Evolutionary conservation across 1,140 invertebrate species (phyloP).

Genomic region (Mylabris phalerata): DNA sequence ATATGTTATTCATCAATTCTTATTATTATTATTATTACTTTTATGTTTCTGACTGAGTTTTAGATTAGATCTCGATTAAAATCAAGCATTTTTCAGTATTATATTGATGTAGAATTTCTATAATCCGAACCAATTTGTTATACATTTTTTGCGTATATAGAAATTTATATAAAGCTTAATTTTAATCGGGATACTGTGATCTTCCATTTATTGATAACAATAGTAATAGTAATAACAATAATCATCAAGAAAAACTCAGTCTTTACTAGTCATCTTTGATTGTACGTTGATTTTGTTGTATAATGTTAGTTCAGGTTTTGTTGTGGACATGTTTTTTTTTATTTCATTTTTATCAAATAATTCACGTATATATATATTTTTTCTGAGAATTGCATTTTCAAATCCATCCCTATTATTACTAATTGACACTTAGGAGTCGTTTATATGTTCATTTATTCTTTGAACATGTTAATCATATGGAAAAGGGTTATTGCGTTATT

Average conservation of each 20-base stretch:
- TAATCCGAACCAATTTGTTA: too few relatives aligned
- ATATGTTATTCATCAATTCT: constrained; percentile 1
- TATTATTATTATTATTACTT: too few relatives aligned
- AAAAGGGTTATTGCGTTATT: constrained; percentile 29
- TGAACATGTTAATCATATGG: constrained; percentile 19
- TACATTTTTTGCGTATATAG: too few relatives aligned
- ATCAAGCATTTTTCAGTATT: constrained; percentile 24
- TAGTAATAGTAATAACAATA: too few relatives aligned
- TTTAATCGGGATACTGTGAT: constrained; percentile 23
- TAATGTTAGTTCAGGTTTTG: constrained; percentile 13
- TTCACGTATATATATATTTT: too few relatives aligned
- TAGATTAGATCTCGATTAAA: constrained; percentile 16
- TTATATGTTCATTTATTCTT: too few relatives aligned
- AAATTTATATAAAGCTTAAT: background rate
- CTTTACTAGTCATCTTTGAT: constrained; percentile 40
- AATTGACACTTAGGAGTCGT: too few relatives aligned
- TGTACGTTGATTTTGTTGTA: constrained; percentile 34
- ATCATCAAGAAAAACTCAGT: constrained; percentile 26
- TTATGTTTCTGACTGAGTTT: constrained; percentile 17
- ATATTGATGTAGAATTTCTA: background rate
- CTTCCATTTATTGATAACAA: constrained; percentile 20
- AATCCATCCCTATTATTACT: too few relatives aligned
- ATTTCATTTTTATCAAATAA: too few relatives aligned
- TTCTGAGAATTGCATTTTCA: too few relatives aligned
- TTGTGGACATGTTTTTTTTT: background rate